These are phyloP conservation scores for Colletes latitarsis DNA, from an alignment of 1,140 invertebrate genomes.

Conservation along the genomic window DNA sequence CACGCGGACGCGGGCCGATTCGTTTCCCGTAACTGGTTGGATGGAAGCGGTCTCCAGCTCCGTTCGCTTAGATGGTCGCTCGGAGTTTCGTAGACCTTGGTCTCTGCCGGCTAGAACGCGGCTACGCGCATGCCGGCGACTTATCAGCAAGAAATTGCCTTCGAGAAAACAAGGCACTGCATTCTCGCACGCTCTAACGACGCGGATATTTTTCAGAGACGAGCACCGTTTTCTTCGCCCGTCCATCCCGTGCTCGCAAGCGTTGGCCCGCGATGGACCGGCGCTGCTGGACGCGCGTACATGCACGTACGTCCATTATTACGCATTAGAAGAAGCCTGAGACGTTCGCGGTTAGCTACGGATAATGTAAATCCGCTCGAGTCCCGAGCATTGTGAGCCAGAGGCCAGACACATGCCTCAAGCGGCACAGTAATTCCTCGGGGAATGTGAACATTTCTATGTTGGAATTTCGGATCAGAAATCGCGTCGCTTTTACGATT, in stretches of 20 bases:
- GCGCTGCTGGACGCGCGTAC: conserved; percentile 1
- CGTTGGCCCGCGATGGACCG: conserved; percentile 6
- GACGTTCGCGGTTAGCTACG: conserved; percentile 54
- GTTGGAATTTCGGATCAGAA: too few relatives aligned
- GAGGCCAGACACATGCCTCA: too few relatives aligned
- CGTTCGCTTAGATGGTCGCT: neutral
- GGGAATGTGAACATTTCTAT: too few relatives aligned
- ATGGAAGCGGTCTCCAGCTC: neutral
- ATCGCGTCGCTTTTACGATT: too few relatives aligned
- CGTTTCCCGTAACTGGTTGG: conserved; percentile 16
- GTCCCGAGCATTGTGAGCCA: conserved; percentile 12
- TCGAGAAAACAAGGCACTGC: conserved; percentile 59
- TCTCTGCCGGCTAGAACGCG: neutral
- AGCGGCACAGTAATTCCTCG: too few relatives aligned
- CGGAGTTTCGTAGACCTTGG: conserved; percentile 9
- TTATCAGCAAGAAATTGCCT: conserved; percentile 65
- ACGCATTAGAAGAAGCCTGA: conserved; percentile 59
- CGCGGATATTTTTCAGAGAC: conserved; percentile 50
- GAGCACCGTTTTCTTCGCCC: conserved; percentile 33
- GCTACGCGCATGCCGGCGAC: conserved; percentile 38
- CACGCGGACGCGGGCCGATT: conserved; percentile 20
- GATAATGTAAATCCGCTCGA: conserved; percentile 62
- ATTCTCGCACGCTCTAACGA: conserved; percentile 68
- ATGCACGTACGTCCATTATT: conserved; percentile 57
- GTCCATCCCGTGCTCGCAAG: conserved; percentile 22